Conservation (phyloP, 2,888 invertebrate genomes). For the Serrognathus titanus region DNA sequence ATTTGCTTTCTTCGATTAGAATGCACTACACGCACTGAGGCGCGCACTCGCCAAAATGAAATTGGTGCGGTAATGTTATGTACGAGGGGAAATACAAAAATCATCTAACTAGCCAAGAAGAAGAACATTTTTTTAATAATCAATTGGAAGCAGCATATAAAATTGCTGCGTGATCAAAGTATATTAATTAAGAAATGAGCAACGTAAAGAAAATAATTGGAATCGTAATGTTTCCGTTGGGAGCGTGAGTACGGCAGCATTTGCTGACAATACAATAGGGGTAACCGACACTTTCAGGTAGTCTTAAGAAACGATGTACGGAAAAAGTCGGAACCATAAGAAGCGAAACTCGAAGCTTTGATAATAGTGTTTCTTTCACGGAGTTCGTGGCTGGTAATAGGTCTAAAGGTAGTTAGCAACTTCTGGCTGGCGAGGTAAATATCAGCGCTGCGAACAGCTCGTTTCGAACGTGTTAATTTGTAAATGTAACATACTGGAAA, state of each 20-base stretch:
- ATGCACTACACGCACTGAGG: too few species aligned
- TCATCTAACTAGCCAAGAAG: too few species aligned
- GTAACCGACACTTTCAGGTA: slow-evolving; percentile 16
- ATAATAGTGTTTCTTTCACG: slow-evolving; percentile 42
- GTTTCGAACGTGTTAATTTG: slow-evolving; percentile 46
- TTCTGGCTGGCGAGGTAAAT: slow-evolving; percentile 33
- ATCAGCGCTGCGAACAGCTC: slow-evolving; percentile 28
- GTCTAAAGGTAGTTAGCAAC: slow-evolving; percentile 42
- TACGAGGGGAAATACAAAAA: too few species aligned
- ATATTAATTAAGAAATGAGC: too few species aligned
- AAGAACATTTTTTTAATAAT: too few species aligned
- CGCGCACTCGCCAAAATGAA: too few species aligned
- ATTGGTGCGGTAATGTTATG: too few species aligned
- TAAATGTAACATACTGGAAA: slow-evolving; percentile 48
- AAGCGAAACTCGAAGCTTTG: slow-evolving; percentile 32
- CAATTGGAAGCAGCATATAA: too few species aligned
- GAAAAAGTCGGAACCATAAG: slow-evolving; percentile 20
- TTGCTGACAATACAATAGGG: slow-evolving; percentile 8
- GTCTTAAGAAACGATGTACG: slow-evolving; percentile 21
- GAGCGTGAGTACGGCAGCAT: slow-evolving; percentile 10
- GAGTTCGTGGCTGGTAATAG: slow-evolving; percentile 42
- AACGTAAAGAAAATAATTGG: too few species aligned
- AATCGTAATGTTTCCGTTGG: slow-evolving; percentile 5
- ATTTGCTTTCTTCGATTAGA: too few species aligned
- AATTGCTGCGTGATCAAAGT: too few species aligned